A percentile compares a stretch with the other conserved stretches of the same genome.
Evolutionary conservation across 2,888 invertebrate genomes (phyloP).

Genomic region (Philaethria dido): DNA sequence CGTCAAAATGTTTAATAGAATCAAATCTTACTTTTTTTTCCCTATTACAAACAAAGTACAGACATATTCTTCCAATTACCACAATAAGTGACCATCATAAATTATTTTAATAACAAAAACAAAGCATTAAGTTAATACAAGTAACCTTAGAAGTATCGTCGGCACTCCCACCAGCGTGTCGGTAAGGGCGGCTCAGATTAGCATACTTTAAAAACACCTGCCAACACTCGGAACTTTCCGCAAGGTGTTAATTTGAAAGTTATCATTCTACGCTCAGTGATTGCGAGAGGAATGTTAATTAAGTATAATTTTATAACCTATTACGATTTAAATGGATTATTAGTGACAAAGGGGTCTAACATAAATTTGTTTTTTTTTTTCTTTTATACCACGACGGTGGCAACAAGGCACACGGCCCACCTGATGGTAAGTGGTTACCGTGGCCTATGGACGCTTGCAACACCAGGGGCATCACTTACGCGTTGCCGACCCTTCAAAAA

Average conservation of each 20-base stretch:
- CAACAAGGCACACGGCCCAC: no score
- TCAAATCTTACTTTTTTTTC: no score
- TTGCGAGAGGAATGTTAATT: constrained; percentile 41
- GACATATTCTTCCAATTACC: no score
- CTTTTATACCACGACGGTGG: no score
- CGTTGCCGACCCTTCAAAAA: no score
- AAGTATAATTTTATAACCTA: constrained; percentile 15
- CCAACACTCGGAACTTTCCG: constrained; percentile 34
- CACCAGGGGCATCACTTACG: no score
- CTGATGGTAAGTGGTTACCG: no score
- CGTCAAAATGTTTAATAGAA: no score
- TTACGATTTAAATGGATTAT: constrained; percentile 13
- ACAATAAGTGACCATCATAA: no score
- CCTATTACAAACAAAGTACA: no score
- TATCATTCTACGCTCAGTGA: constrained; percentile 34
- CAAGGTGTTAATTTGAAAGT: constrained; percentile 47
- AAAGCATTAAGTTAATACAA: neutral
- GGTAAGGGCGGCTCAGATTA: constrained; percentile 30
- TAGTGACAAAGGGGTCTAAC: neutral
- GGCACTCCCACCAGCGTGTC: constrained; percentile 4
- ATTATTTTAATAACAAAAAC: neutral
- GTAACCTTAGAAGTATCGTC: constrained; percentile 5
- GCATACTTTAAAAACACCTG: constrained; percentile 45
- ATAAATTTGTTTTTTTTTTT: no score
- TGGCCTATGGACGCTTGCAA: no score